phyloP scores from a whole-genome alignment of 2,797 vertebrate species.

The Microcaecilia unicolor region DNA sequence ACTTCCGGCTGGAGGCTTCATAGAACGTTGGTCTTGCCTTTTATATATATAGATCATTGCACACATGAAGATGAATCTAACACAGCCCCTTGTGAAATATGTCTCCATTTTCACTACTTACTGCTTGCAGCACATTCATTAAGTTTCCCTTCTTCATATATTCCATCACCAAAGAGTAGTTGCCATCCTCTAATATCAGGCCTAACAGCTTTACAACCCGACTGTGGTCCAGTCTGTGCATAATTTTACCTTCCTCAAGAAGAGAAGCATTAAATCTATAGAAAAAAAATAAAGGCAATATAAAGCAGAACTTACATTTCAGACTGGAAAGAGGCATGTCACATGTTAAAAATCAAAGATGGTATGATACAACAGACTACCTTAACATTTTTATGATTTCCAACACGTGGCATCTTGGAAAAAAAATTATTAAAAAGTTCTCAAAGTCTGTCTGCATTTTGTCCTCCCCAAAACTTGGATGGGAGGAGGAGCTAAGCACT shows the following conservation, averaged over 20 bases:
- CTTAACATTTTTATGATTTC: too few species aligned
- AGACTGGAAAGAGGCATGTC: not conserved
- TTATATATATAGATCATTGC: too few species aligned
- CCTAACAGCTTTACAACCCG: conserved; percentile 85
- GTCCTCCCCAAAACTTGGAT: too few species aligned
- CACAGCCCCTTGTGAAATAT: too few species aligned
- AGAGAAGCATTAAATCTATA: conserved; percentile 58
- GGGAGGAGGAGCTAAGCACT: too few species aligned
- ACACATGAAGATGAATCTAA: too few species aligned
- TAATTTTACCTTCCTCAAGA: conserved; percentile 80
- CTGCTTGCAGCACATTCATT: conserved; percentile 66
- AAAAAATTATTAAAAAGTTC: too few species aligned
- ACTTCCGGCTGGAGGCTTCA: too few species aligned
- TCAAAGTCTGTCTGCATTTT: too few species aligned
- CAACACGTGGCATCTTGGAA: too few species aligned
- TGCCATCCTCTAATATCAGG: conserved; percentile 77
- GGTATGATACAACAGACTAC: not conserved
- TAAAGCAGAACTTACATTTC: not conserved
- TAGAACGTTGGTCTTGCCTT: too few species aligned
- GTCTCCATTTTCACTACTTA: conserved; percentile 53
- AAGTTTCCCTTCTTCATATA: conserved; percentile 82
- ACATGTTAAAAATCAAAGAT: not conserved
- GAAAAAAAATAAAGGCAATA: not conserved
- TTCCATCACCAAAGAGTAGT: conserved; percentile 89
- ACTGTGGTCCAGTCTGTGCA: conserved; percentile 73